Evolutionary conservation across 2,888 invertebrate genomes (phyloP).

Genomic region (Eristalis pertinax): DNA sequence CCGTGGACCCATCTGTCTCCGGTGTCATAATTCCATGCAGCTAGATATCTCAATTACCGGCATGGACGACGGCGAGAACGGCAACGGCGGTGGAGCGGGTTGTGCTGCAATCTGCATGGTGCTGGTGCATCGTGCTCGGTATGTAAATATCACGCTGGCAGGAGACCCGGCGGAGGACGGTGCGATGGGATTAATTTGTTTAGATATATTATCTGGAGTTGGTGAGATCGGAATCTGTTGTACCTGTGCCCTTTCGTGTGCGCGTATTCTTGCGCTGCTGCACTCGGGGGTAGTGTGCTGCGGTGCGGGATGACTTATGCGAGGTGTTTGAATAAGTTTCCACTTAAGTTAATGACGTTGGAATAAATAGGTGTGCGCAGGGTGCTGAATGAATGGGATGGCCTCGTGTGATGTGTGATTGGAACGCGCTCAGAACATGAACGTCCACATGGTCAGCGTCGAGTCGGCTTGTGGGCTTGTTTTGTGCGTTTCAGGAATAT

Average conservation of each 20-base stretch:
- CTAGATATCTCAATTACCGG: conserved; percentile 71
- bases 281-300: conserved; percentile 20
- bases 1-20: conserved; percentile 68
- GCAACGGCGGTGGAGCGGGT: neutral
- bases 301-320: conserved; percentile 62
- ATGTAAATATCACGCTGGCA: conserved; percentile 71
- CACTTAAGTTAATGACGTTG: conserved; percentile 71
- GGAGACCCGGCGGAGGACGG: conserved; percentile 25
- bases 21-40: conserved; percentile 71
- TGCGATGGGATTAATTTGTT: conserved; percentile 71
- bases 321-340: conserved; percentile 73
- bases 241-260: conserved; percentile 52
- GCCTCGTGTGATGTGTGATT: conserved; percentile 49
- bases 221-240: conserved; percentile 72
- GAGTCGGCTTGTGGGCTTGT: conserved; percentile 15
- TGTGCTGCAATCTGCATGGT: conserved; percentile 50
- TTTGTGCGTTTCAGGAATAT: conserved; percentile 51
- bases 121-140: conserved; percentile 32
- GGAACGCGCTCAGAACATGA: conserved; percentile 61
- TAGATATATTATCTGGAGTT: conserved; percentile 72
- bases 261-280: neutral
- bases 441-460: conserved; percentile 22
- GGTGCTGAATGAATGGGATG: conserved; percentile 57
- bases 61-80: neutral
- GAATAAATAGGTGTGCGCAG: conserved; percentile 67